Base-by-base conservation (phyloP, 2,888 invertebrate species). In the Ischnura elegans region DNA sequence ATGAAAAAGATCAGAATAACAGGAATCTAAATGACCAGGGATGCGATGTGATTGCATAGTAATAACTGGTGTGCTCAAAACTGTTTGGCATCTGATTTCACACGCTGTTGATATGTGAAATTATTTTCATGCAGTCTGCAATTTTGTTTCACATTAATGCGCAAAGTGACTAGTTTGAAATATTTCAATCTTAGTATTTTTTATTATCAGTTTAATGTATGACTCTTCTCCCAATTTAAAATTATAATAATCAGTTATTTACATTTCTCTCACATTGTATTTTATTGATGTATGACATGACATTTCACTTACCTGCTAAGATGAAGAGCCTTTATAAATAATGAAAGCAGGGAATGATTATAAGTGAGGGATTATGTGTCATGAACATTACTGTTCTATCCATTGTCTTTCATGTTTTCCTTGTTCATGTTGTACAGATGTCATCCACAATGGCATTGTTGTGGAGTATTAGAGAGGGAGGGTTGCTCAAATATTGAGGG, bases 1-100 rank as follows among this genome's bases (percentile, higher is more conserved):
- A 97, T 97, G 96, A 97, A 97, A 95, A 97, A 97, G 95, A 96
- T 97, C 93, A 95, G 96, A 93, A 94, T 96, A 84, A 95, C 95
- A 76, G 94, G 94, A 94, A 47, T 21, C 66, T 93, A 25, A 94
- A 29, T 76, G 55, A n/a, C 66, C 76, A 61, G 25, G 61, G 5
- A 61, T 61, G 21, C 25, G 5, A 36, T 36, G 29, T 29, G 61
- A 36, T 36, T 51, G 51, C 8, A 51, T 51, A n/a, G n/a, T 51
- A 51, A 5, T 51, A 5, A 51, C 51, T 51, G 51, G 19, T 6
- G 1, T 51, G 6, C 2, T 8, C 1, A 19, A 51, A 19, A 51
- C 13, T 51, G 19, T 51, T 19, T 19, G 19, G 51, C 16, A 51
- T 51, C 51, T 51, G 47, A 19, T 51, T 51, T 51, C 8, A 19